These are phyloP conservation scores for Lepidostoma basale DNA, from an alignment of 1,140 invertebrate genomes.

Conservation along the genomic window DNA sequence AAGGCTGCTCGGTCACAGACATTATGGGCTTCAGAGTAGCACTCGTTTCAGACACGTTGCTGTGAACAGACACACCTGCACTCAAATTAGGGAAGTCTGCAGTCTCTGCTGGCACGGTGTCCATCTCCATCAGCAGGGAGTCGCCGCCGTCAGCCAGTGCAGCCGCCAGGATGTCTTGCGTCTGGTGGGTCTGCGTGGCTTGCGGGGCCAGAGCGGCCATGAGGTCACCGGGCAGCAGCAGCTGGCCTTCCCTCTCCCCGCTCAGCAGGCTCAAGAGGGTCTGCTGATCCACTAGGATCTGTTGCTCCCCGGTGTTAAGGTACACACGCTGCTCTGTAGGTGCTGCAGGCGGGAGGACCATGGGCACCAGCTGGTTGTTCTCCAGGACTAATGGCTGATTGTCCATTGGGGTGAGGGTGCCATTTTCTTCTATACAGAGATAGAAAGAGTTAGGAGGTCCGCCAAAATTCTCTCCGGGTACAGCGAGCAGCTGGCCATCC, in stretches of 20 bases:
- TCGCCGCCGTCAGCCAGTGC: slow-evolving; percentile 75
- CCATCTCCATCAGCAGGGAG: slow-evolving; percentile 48
- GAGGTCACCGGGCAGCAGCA: slow-evolving; percentile 40
- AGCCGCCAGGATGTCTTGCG: slow-evolving; percentile 75
- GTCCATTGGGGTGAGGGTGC: slow-evolving; percentile 72
- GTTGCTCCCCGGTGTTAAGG: slow-evolving; percentile 52
- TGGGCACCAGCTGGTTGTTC: slow-evolving; percentile 64
- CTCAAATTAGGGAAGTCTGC: slow-evolving; percentile 62
- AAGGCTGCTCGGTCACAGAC: slow-evolving; percentile 76
- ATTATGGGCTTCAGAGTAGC: slow-evolving; percentile 78
- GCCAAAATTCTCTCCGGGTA: slow-evolving; percentile 70
- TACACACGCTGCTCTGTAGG: slow-evolving; percentile 40
- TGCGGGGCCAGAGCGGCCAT: slow-evolving; percentile 39
- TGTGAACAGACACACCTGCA: slow-evolving; percentile 57
- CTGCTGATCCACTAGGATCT: slow-evolving; percentile 47
- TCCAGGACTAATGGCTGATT: slow-evolving; percentile 68
- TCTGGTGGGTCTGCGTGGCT: slow-evolving; percentile 36
- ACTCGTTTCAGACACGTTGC: slow-evolving; percentile 73
- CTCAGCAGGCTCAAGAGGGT: slow-evolving; percentile 43
- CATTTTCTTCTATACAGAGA: slow-evolving; percentile 69
- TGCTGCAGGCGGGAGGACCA: slow-evolving; percentile 45
- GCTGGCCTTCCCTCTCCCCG: slow-evolving; percentile 27
- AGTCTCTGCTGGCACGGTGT: slow-evolving; percentile 50
- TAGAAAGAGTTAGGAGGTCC: slow-evolving; percentile 68
- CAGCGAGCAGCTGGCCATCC: slow-evolving; percentile 69